Evolutionary conservation across 1,140 invertebrate species (phyloP), one percentile per base, ranked within the genome.

Genomic region (Heliconius hewitsoni): DNA sequence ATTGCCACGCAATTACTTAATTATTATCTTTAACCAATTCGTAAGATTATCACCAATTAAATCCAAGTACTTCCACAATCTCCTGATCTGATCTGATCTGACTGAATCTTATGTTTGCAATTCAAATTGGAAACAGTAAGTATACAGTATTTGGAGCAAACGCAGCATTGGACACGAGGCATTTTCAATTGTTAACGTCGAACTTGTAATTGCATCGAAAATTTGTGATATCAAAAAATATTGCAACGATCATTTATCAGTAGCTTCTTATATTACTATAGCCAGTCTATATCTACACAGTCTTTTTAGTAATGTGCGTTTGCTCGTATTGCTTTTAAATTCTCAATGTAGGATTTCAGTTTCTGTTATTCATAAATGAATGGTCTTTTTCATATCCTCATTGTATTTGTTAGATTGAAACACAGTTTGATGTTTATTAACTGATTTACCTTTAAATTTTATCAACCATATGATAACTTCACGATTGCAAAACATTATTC

Each of bases 21-120:
- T 92, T 91, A 93, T 94, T 94, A 95, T 94, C 90, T 85, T 93
- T 94, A 91, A 89, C 89, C 93, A 93, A 93, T 93, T 94, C 91
- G 92, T 93, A 89, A 91, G 84, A 89, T 91, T 94, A 94, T 93
- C 90, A 93, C 93, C 87, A 89, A 90, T 86, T 88, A 88, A 82
- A 85, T 82, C 78, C 42, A 46, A 46, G 80, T 89, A 78, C 83
- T 85, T 87, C 82, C 86, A 85, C 75, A 86, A 71, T 46, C 60
- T 76, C 71, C 66, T 23, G 23, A 23, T 23, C 23, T 23, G 23
- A 37, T 73, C 39, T 73, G 60, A 60, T 37, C 34, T 60, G 57
- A 81, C 76, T 81, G 57, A 52, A 73, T 74, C 60, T 27, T 60
- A 46, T 23, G 11, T 60, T 66, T 16, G 60, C 60, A 60, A 60